Evolutionary conservation across 1,140 invertebrate species (phyloP).

Genomic region (Mercenaria mercenaria): DNA sequence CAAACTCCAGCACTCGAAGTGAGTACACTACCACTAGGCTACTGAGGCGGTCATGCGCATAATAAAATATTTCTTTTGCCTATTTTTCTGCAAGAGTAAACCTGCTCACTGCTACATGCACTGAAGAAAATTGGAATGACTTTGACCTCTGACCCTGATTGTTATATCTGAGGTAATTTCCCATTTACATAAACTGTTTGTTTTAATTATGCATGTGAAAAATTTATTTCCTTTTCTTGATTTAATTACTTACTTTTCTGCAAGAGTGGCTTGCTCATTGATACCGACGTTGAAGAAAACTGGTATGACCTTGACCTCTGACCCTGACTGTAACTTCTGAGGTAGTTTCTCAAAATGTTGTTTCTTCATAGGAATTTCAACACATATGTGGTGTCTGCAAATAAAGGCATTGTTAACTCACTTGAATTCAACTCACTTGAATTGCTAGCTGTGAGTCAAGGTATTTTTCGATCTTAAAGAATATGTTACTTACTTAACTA

Average conservation of each 20-base stretch:
- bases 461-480: too few species aligned
- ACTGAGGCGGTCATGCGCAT: too few species aligned
- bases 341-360: conserved; percentile 76
- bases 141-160: conserved; percentile 87
- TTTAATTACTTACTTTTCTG: conserved; percentile 89
- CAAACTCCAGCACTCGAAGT: too few species aligned
- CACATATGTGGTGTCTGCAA: conserved; percentile 79
- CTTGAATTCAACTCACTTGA: too few species aligned
- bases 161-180: conserved; percentile 78
- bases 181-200: too few species aligned
- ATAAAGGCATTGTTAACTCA: too few species aligned
- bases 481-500: too few species aligned
- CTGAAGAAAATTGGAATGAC: conserved; percentile 97
- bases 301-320: conserved; percentile 91
- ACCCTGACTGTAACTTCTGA: conserved; percentile 77
- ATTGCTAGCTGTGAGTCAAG: too few species aligned
- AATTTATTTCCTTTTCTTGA: too few species aligned
- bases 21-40: too few species aligned
- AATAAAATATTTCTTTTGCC: too few species aligned
- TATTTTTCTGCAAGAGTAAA: conserved; percentile 94
- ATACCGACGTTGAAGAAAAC: conserved; percentile 98
- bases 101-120: conserved; percentile 97
- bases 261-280: conserved; percentile 95
- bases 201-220: too few species aligned
- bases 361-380: conserved; percentile 76